phyloP scores from a whole-genome alignment of 35 echinoderm and acorn worm genomes.

The Eucidaris tribuloides region DNA sequence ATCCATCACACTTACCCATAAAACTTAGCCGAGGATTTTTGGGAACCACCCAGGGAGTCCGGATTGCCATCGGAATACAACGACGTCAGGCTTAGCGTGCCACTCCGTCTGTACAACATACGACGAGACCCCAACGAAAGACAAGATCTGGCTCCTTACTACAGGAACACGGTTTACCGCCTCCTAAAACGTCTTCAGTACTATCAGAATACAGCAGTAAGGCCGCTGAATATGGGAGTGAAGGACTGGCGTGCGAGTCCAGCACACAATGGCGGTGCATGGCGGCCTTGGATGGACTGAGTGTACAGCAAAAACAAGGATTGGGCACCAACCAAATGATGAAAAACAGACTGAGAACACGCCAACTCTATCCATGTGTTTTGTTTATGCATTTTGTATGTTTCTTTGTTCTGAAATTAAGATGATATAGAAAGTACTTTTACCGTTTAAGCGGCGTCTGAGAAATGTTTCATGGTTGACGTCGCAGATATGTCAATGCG shows the following conservation, averaged over 20 bases:
- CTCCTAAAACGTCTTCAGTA: slow-evolving; percentile 4
- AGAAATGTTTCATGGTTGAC: too few species aligned
- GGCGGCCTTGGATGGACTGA: slow-evolving; percentile 23
- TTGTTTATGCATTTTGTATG: too few species aligned
- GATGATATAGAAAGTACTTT: too few species aligned
- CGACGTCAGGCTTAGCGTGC: background rate
- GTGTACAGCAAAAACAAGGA: too few species aligned
- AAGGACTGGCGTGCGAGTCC: slow-evolving; percentile 1
- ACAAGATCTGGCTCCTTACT: background rate
- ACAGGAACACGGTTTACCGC: slow-evolving; percentile 9
- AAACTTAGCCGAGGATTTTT: slow-evolving; percentile 7
- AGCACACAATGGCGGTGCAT: background rate
- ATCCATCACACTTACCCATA: too few species aligned
- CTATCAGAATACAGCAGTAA: slow-evolving; percentile 15
- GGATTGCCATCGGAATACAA: background rate
- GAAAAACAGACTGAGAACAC: too few species aligned
- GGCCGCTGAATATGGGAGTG: background rate
- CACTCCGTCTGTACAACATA: background rate
- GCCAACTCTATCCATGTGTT: too few species aligned
- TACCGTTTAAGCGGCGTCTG: too few species aligned
- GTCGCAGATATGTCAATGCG: too few species aligned
- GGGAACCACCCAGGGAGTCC: slow-evolving; percentile 5
- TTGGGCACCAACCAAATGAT: too few species aligned
- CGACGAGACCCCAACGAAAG: background rate
- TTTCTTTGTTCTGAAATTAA: too few species aligned